phyloP scores from a whole-genome alignment of 35 echinoderm and acorn worm genomes.

The Patiria miniata region DNA sequence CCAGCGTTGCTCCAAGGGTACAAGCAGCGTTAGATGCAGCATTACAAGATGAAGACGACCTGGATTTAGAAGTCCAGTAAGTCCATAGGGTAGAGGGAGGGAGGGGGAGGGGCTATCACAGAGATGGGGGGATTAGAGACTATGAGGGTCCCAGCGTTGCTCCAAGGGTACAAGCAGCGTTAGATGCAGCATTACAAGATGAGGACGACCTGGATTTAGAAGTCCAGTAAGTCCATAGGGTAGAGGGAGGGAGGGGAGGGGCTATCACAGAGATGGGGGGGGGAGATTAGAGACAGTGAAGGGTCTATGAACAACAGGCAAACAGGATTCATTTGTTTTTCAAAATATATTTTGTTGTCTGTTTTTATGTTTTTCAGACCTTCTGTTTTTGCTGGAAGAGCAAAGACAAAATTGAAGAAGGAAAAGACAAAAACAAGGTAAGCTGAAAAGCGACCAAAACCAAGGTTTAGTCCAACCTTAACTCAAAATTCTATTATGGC shows the following conservation, averaged over 20 bases:
- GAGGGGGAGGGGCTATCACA: not conserved
- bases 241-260: not conserved
- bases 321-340: not conserved
- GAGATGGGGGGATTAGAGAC: constrained; percentile 37
- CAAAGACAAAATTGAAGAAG: constrained; percentile 71
- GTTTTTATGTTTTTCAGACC: constrained; percentile 57
- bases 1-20: constrained; percentile 87
- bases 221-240: constrained; percentile 69
- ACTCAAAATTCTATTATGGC: too few species aligned
- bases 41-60: constrained; percentile 94
- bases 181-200: constrained; percentile 93
- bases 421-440: constrained; percentile 77
- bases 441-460: not conserved
- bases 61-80: constrained; percentile 96
- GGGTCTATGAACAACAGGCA: constrained; percentile 34
- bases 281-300: constrained; percentile 83
- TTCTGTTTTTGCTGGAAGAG: constrained; percentile 63
- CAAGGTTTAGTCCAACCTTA: too few species aligned
- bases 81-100: not conserved
- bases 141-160: constrained; percentile 90
- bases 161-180: constrained; percentile 86
- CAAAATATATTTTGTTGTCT: not conserved
- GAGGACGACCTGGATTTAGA: constrained; percentile 96
- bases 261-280: not conserved
- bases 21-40: constrained; percentile 97